A percentile compares a stretch with the other conserved stretches of the same genome.
Conservation (phyloP, 2,113 vertebrate species). For the Phrynocephalus versicolor region DNA sequence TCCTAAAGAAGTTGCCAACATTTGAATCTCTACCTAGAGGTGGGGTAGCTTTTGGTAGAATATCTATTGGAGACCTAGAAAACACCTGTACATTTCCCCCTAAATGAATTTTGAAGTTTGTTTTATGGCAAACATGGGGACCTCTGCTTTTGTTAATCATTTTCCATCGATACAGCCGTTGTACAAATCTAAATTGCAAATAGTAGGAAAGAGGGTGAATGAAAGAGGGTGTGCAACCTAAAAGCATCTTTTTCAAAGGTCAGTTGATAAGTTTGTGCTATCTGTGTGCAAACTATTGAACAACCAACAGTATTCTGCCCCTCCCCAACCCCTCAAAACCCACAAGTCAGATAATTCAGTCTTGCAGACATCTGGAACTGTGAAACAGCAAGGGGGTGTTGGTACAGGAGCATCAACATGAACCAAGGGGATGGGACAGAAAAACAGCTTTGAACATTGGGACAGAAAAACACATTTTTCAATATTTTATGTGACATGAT, state of each 20-base stretch:
- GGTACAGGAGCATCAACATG: too few species aligned
- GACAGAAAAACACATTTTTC: neutral
- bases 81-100: too few species aligned
- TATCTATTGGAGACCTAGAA: too few species aligned
- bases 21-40: too few species aligned
- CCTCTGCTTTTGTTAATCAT: too few species aligned
- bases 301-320: neutral
- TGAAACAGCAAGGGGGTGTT: neutral
- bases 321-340: neutral
- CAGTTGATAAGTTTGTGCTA: neutral
- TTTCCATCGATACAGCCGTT: too few species aligned
- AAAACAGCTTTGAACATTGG: neutral
- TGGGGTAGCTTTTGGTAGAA: too few species aligned
- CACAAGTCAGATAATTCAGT: neutral
- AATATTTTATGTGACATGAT: conserved; percentile 26
- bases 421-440: neutral
- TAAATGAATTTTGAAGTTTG: too few species aligned
- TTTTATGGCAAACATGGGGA: too few species aligned
- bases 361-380: neutral
- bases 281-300: too few species aligned
- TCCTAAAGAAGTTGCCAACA: neutral
- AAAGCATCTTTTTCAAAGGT: neutral
- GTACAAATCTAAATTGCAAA: too few species aligned
- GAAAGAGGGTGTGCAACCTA: neutral
- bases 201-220: too few species aligned